Percentiles rank a stretch among this genome's conserved stretches.
phyloP scores from a whole-genome alignment of 1,140 invertebrate species.

The Platyscapa corneri region DNA sequence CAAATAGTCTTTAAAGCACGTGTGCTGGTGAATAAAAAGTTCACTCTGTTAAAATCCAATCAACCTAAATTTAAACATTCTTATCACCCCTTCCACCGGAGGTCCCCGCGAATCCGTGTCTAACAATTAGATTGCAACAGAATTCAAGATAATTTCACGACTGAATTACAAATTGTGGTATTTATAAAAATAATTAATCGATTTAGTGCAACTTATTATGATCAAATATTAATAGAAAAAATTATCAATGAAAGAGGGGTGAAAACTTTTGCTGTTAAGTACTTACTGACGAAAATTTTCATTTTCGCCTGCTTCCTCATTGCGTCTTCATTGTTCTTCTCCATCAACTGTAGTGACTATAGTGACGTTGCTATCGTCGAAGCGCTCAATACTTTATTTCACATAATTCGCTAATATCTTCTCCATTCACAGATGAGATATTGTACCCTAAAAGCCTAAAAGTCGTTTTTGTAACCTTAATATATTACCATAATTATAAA shows the following conservation, averaged over 20 bases:
- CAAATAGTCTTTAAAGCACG: no score
- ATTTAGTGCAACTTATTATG: slow-evolving; percentile 7
- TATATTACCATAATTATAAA: no score
- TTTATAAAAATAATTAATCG: no score
- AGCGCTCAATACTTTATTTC: not conserved
- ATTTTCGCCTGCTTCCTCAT: slow-evolving; percentile 5
- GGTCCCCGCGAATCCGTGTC: no score
- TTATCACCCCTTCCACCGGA: no score
- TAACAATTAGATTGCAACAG: no score
- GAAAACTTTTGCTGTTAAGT: not conserved
- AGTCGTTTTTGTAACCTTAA: no score
- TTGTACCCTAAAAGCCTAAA: not conserved
- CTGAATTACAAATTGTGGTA: no score
- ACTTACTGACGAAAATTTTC: slow-evolving; percentile 21
- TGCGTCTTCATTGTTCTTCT: slow-evolving; percentile 33
- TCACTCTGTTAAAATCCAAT: no score
- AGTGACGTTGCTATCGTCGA: not conserved
- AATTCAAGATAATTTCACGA: no score
- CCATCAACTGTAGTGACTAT: slow-evolving; percentile 24
- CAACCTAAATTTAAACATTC: no score
- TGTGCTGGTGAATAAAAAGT: no score
- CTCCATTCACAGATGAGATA: slow-evolving; percentile 32
- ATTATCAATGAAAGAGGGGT: not conserved
- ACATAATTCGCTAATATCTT: slow-evolving; percentile 11
- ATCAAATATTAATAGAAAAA: not conserved